phyloP scores from a whole-genome alignment of 2,113 vertebrate genomes.

The Brachyhypopomus gauderio region DNA sequence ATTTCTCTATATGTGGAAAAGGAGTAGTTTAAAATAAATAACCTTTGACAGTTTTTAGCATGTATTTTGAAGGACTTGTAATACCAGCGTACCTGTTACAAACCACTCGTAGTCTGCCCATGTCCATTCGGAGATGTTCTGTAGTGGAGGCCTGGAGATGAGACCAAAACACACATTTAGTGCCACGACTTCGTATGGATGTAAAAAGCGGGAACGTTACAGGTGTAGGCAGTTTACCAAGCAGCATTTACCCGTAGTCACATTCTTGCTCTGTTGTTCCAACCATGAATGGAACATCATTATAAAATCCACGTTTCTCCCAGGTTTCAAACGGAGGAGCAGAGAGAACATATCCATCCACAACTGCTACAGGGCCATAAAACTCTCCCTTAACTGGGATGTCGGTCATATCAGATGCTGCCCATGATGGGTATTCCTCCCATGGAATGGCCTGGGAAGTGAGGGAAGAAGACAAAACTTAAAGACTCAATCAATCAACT shows the following conservation, averaged over 20 bases:
- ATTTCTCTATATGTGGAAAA: constrained; percentile 62
- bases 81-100: constrained; percentile 67
- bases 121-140: constrained; percentile 75
- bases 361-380: constrained; percentile 65
- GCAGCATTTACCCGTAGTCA: constrained; percentile 68
- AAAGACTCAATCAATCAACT: too few species aligned
- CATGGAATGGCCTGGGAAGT: constrained; percentile 72
- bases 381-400: constrained; percentile 67
- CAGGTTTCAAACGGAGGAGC: constrained; percentile 68
- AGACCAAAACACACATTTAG: constrained; percentile 6
- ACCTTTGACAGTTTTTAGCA: not conserved
- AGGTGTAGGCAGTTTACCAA: not conserved
- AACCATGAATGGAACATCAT: constrained; percentile 73
- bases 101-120: constrained; percentile 75
- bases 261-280: constrained; percentile 77
- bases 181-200: not conserved
- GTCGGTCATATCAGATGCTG: constrained; percentile 58
- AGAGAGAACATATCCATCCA: constrained; percentile 73
- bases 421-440: constrained; percentile 74
- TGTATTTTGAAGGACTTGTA: not conserved
- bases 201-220: not conserved
- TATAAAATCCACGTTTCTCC: constrained; percentile 64
- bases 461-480: too few species aligned
- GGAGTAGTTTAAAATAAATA: not conserved
- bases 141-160: constrained; percentile 60